phyloP scores from a whole-genome alignment of 2,113 vertebrate genomes.

The Pluvianellus socialis region DNA sequence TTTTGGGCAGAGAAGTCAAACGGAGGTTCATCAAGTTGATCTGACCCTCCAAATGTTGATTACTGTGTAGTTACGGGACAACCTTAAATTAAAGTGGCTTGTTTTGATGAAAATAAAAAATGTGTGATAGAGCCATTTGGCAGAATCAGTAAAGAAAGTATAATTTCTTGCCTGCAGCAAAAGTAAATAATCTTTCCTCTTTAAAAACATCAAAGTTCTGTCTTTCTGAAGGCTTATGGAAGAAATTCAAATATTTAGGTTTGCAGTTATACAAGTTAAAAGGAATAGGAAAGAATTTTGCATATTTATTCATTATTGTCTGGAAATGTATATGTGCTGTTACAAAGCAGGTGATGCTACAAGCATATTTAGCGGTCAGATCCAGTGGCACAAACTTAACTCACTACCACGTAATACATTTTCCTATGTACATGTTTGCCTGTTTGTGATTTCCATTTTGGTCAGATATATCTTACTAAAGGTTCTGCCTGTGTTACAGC shows the following conservation, averaged over 20 bases:
- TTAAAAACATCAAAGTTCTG: constrained; percentile 65
- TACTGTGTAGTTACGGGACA: neutral
- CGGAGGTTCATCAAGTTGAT: neutral
- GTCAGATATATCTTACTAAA: neutral
- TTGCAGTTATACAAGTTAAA: constrained; percentile 27
- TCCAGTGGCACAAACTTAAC: neutral
- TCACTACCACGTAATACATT: neutral
- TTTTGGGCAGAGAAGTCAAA: neutral
- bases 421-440: neutral
- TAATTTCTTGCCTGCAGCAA: constrained; percentile 59
- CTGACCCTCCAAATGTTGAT: neutral
- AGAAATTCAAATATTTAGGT: constrained; percentile 54
- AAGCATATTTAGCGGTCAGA: neutral
- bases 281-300: constrained; percentile 16
- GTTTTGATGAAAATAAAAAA: constrained; percentile 50
- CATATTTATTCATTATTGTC: neutral
- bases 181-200: constrained; percentile 45
- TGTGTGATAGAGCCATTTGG: constrained; percentile 4
- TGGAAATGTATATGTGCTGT: neutral
- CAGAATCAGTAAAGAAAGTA: constrained; percentile 56
- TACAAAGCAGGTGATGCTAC: constrained; percentile 10
- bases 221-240: constrained; percentile 47
- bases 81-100: constrained; percentile 41
- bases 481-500: neutral
- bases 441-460: neutral